Evolutionary conservation across 2,797 vertebrate species (phyloP).

Genomic region (Melanotaenia trifasciata): DNA sequence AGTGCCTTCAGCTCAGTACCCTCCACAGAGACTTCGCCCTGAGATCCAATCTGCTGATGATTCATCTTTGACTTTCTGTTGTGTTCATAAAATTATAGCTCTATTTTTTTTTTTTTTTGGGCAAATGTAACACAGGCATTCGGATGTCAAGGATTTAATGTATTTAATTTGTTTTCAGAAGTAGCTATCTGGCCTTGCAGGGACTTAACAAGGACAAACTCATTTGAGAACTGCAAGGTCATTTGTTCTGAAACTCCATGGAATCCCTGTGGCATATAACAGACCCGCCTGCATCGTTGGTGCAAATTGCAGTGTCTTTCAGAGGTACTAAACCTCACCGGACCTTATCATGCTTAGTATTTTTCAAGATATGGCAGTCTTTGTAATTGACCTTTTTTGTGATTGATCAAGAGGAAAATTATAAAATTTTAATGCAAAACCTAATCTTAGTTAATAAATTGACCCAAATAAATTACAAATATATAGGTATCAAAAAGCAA

Average conservation of each 20-base stretch:
- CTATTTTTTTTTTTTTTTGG: conserved; percentile 35
- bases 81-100: conserved; percentile 32
- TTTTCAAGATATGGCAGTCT: too few relatives aligned
- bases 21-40: conserved; percentile 28
- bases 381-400: too few relatives aligned
- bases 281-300: conserved; percentile 23
- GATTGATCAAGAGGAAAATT: too few relatives aligned
- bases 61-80: conserved; percentile 32
- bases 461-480: too few relatives aligned
- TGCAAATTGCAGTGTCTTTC: conserved; percentile 27
- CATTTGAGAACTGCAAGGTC: conserved; percentile 28
- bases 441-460: too few relatives aligned
- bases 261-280: conserved; percentile 6
- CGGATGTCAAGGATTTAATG: conserved; percentile 17
- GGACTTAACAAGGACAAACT: conserved; percentile 20
- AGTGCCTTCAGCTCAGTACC: conserved; percentile 38
- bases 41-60: conserved; percentile 21
- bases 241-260: conserved; percentile 35
- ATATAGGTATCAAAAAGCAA: too few relatives aligned
- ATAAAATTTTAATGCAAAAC: too few relatives aligned
- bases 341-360: neutral
- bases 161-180: conserved; percentile 14
- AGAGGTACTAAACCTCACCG: conserved; percentile 3
- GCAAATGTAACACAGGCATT: neutral
- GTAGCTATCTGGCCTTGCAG: conserved; percentile 5